Percentiles rank a stretch among this genome's conserved stretches.
Evolutionary conservation across 1,140 invertebrate species (phyloP).

Genomic region (Achatina immaculata): DNA sequence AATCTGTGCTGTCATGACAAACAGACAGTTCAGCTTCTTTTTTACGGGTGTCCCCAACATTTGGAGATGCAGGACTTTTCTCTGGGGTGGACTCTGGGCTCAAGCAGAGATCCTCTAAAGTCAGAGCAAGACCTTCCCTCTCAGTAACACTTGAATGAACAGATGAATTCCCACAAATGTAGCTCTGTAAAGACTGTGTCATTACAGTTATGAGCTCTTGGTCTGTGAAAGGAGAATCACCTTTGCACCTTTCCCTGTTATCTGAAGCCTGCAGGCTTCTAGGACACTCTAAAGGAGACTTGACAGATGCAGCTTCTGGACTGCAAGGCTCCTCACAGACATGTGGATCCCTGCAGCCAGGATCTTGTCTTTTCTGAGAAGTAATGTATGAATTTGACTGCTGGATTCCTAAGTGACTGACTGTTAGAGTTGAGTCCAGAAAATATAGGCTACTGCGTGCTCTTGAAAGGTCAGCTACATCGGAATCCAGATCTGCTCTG

Average conservation of each 20-base stretch:
- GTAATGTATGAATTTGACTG: constrained; percentile 14
- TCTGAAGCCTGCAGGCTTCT: not conserved
- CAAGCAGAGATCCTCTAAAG: constrained; percentile 24
- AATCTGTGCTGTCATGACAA: constrained; percentile 22
- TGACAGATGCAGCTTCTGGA: not conserved
- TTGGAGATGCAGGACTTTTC: not conserved
- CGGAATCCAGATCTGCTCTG: too few species aligned
- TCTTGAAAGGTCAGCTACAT: not conserved
- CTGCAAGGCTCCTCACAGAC: not conserved
- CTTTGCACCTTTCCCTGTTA: not conserved
- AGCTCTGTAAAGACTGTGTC: constrained; percentile 29
- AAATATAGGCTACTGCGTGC: not conserved
- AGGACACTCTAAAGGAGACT: not conserved
- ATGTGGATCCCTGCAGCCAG: not conserved
- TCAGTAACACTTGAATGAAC: constrained; percentile 6
- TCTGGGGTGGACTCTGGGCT: constrained; percentile 14
- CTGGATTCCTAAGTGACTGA: constrained; percentile 24
- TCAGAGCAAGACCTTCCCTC: constrained; percentile 34
- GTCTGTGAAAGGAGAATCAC: constrained; percentile 35
- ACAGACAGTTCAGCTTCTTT: constrained; percentile 20
- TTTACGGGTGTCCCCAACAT: not conserved
- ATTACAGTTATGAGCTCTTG: constrained; percentile 32
- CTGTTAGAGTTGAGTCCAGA: constrained; percentile 35
- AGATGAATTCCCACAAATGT: constrained; percentile 1
- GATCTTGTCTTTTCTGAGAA: not conserved